Base-by-base conservation (phyloP, 2,797 vertebrate genomes). In the Odontamblyopus rebecca region DNA sequence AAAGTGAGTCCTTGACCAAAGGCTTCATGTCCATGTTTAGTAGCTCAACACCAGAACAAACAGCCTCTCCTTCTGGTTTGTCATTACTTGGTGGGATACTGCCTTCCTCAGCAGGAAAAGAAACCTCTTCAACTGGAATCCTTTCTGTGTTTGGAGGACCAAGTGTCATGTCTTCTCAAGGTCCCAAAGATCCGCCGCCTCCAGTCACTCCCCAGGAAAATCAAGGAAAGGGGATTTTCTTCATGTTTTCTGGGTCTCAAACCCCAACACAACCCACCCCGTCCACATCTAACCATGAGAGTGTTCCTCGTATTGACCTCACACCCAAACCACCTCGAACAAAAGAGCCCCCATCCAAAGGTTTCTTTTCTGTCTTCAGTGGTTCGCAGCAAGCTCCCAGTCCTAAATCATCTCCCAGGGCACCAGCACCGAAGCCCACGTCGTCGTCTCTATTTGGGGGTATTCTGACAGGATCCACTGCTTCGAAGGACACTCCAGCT, bases 101-200 rank as follows among this genome's bases (percentile, higher is more conserved):
- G 73, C 92, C 95, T 84, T 86, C 87, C 65, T 82, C 92, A 6
- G 82, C 93, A 70, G 75, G 86, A 56, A 94, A 93, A 63, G 95
- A 95, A 67, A 72, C 77, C 23, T 61, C 91, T 57, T 88, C 90
- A 68, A 90, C 90, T 79, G 94, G 90, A 63, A 78, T 98, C 72
- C 96, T 97, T 70, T 97, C 96, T 71, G 94, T 97, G 85, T 95
- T 98, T 86, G 93, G 91, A 80, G 91, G 87, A 67, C 87, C 93
- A 77, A 88, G 67, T 88, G 29, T 81, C 44, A 79, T 86, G 72
- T 74, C 83, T 71, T 73, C 85, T 79, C 50, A 83, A 63, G 82
- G 48, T 76, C 32, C 77, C 13, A 89, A 86, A 85, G 83, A 81
- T 0, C 74, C 72, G 65, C 50, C 71, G 50, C 71, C 82, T 71